phyloP scores from a whole-genome alignment of 2,888 invertebrate species.

The Drosophila subquinaria region DNA sequence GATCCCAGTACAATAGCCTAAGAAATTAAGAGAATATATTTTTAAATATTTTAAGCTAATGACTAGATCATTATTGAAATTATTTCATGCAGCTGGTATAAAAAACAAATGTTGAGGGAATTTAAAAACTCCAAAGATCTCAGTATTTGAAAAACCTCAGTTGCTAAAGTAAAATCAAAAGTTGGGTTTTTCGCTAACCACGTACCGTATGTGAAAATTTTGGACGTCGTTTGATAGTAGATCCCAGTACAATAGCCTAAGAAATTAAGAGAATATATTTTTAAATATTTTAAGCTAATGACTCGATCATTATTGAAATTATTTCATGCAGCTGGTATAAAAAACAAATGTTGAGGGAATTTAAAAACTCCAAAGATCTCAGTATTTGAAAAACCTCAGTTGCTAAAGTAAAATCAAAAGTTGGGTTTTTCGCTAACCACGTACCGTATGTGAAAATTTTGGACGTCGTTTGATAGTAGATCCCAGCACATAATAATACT shows the following conservation, averaged over 20 bases:
- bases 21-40: no score
- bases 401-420: constrained; percentile 51
- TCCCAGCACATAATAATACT: constrained; percentile 47
- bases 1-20: constrained; percentile 66
- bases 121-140: constrained; percentile 10
- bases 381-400: constrained; percentile 10
- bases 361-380: constrained; percentile 12
- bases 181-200: constrained; percentile 75
- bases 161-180: constrained; percentile 48
- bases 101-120: constrained; percentile 4
- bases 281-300: no score
- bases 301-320: no score
- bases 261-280: no score
- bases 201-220: constrained; percentile 39
- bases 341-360: constrained; percentile 2
- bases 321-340: no score
- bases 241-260: constrained; percentile 65
- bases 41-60: no score
- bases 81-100: no score
- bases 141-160: constrained; percentile 12
- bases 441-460: constrained; percentile 40
- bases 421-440: constrained; percentile 76
- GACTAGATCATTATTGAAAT: no score
- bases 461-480: constrained; percentile 75
- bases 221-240: constrained; percentile 75